phyloP scores from a whole-genome alignment of 1,140 invertebrate species.

The Nasonia vitripennis region DNA sequence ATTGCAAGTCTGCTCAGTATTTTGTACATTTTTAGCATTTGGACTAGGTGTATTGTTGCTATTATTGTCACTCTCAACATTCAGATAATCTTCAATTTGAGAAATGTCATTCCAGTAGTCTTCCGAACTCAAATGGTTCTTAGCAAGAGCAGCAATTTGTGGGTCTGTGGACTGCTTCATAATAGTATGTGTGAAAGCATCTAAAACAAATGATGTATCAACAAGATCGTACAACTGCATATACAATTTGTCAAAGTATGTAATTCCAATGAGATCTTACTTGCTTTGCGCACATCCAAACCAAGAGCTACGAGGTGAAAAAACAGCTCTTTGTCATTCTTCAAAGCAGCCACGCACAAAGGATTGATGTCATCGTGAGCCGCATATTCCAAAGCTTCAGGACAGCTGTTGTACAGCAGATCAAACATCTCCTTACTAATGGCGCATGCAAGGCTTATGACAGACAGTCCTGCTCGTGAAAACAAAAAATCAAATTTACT shows the following conservation, averaged over 20 bases:
- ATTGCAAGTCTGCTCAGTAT: not conserved
- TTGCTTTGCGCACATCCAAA: conserved; percentile 58
- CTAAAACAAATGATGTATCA: conserved; percentile 53
- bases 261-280: conserved; percentile 53
- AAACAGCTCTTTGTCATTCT: conserved; percentile 67
- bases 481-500: conserved; percentile 1
- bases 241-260: conserved; percentile 11
- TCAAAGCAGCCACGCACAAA: conserved; percentile 69
- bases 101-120: conserved; percentile 66
- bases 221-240: not conserved
- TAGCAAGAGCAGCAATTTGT: conserved; percentile 63
- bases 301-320: conserved; percentile 63
- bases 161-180: conserved; percentile 64
- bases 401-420: conserved; percentile 61
- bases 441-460: conserved; percentile 65
- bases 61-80: conserved; percentile 20
- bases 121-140: conserved; percentile 55
- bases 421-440: conserved; percentile 66
- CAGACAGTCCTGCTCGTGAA: conserved; percentile 62
- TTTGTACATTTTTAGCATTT: conserved; percentile 6
- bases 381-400: conserved; percentile 59
- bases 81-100: conserved; percentile 58
- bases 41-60: not conserved
- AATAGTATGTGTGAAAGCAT: conserved; percentile 68
- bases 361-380: conserved; percentile 67